Conservation (phyloP, 2,888 invertebrate genomes). For the Zootermopsis nevadensis region DNA sequence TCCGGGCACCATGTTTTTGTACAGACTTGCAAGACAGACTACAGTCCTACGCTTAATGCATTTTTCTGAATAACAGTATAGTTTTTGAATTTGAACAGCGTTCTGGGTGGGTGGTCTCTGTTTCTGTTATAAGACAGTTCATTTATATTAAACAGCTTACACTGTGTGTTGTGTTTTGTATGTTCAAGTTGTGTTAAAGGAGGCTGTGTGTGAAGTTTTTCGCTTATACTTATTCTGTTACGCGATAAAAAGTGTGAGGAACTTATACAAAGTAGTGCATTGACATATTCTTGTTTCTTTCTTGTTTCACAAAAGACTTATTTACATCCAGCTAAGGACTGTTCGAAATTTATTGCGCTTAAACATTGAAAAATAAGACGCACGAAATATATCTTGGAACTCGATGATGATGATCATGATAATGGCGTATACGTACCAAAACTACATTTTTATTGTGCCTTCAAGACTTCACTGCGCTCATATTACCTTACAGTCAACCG, state of each 20-base stretch:
- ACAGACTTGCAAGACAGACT: background rate
- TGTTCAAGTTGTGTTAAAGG: background rate
- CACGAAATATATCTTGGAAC: background rate
- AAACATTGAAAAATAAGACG: background rate
- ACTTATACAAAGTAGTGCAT: constrained; percentile 5
- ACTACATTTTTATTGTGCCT: background rate
- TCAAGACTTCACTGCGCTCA: background rate
- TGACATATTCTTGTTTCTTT: background rate
- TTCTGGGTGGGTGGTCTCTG: constrained; percentile 45
- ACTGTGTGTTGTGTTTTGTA: constrained; percentile 28
- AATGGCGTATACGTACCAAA: background rate
- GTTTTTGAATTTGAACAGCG: constrained; percentile 1
- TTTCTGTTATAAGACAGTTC: constrained; percentile 42
- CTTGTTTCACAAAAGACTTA: background rate
- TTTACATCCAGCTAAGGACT: background rate
- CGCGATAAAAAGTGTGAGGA: background rate
- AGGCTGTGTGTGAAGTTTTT: constrained; percentile 12
- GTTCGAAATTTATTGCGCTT: background rate
- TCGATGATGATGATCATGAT: background rate
- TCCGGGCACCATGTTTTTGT: background rate
- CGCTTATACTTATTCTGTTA: background rate
- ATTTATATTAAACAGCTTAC: constrained; percentile 22
- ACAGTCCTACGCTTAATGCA: background rate
- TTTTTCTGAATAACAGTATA: constrained; percentile 1
- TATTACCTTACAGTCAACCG: background rate